Conservation (phyloP, 92 coral and sea anemone genomes). For the Blastomussa wellsi region DNA sequence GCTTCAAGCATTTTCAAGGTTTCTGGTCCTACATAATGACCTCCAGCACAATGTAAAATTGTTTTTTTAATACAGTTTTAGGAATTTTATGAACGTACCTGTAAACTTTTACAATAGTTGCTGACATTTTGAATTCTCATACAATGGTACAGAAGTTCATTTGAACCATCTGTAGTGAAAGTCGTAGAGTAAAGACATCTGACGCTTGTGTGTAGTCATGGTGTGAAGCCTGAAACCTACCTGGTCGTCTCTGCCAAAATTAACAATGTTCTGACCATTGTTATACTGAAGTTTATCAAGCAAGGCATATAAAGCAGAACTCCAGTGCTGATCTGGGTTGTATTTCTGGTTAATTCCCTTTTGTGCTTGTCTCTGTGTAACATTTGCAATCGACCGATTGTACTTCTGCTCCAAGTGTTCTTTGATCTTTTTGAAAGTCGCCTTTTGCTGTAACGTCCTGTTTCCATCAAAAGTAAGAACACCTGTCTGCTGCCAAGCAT, state of each 20-base stretch:
- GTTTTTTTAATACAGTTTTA: too few species aligned
- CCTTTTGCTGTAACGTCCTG: slow-evolving; percentile 57
- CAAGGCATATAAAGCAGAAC: slow-evolving; percentile 57
- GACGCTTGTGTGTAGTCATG: slow-evolving; percentile 64
- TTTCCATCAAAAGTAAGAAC: slow-evolving; percentile 69
- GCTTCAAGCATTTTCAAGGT: too few species aligned
- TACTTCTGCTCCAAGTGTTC: slow-evolving; percentile 61
- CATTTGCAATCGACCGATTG: slow-evolving; percentile 43
- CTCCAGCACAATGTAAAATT: too few species aligned
- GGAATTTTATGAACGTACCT: too few species aligned
- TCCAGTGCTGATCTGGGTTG: slow-evolving; percentile 76
- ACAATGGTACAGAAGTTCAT: too few species aligned
- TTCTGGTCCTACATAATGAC: too few species aligned
- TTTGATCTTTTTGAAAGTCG: slow-evolving; percentile 63
- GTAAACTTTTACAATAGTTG: too few species aligned
- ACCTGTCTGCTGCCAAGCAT: slow-evolving; percentile 72
- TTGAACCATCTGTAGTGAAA: too few species aligned
- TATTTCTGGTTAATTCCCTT: slow-evolving; percentile 64
- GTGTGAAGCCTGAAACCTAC: slow-evolving; percentile 79
- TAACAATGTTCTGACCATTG: slow-evolving; percentile 54
- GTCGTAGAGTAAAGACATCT: slow-evolving; percentile 54
- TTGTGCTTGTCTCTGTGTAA: slow-evolving; percentile 45
- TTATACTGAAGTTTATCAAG: slow-evolving; percentile 47
- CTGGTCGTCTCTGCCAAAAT: slow-evolving; percentile 79
- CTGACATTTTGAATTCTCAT: too few species aligned